Evolutionary conservation across 2,888 invertebrate species (phyloP).

Genomic region (Hirtodrosophila histrioides): DNA sequence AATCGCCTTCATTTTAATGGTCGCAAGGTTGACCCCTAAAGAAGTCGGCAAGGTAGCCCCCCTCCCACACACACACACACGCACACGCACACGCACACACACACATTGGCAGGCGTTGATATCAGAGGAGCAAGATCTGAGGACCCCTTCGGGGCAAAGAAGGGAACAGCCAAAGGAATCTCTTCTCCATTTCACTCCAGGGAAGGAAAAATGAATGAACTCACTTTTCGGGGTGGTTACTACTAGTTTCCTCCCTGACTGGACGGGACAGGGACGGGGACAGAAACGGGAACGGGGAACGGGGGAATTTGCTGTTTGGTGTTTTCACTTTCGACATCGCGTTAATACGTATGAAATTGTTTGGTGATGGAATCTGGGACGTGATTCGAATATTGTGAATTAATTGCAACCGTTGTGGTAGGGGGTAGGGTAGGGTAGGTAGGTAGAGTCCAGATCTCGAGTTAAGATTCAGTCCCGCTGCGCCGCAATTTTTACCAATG

Average conservation of each 20-base stretch:
- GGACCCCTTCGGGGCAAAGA: no score
- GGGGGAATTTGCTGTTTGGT: slow-evolving; percentile 11
- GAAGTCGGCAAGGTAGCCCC: slow-evolving; percentile 3
- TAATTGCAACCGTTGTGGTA: slow-evolving; percentile 65
- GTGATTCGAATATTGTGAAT: slow-evolving; percentile 75
- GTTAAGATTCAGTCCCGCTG: slow-evolving; percentile 16
- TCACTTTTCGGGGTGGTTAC: no score
- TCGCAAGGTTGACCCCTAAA: slow-evolving; percentile 26
- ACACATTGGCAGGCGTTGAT: not conserved
- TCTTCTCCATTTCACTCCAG: no score
- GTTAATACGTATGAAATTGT: slow-evolving; percentile 81
- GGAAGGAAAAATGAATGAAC: not conserved
- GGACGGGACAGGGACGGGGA: no score
- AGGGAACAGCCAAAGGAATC: no score
- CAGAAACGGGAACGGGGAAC: no score
- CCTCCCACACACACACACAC: not conserved
- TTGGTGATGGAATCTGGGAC: slow-evolving; percentile 78
- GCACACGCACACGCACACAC: slow-evolving; percentile 1
- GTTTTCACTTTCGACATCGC: slow-evolving; percentile 75
- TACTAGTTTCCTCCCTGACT: no score
- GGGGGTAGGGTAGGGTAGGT: no score
- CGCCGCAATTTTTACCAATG: slow-evolving; percentile 3
- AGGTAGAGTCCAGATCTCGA: slow-evolving; percentile 7
- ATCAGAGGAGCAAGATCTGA: slow-evolving; percentile 36
- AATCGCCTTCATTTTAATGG: slow-evolving; percentile 71